Evolutionary conservation across 1,140 invertebrate genomes (phyloP).

Genomic region (Brachionus plicatilis): DNA sequence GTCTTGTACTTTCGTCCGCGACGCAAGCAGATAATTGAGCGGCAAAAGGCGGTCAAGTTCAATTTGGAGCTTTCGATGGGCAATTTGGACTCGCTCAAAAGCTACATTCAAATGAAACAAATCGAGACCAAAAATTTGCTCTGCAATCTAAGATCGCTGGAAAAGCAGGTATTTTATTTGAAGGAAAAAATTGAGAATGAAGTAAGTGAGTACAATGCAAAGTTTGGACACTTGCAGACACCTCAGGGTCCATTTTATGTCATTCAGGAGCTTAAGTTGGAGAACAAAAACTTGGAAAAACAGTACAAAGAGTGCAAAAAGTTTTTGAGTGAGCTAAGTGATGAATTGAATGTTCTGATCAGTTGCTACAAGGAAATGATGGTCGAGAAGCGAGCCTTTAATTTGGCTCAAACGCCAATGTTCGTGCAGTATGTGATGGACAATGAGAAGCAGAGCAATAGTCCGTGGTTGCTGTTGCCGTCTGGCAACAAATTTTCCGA

Average conservation of each 20-base stretch:
- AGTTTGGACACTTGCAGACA: background rate
- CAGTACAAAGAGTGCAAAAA: conserved; percentile 34
- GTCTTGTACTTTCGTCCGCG: conserved; percentile 91
- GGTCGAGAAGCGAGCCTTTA: conserved; percentile 12
- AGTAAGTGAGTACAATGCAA: conserved; percentile 1
- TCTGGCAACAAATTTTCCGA: conserved; percentile 66
- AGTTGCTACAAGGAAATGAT: conserved; percentile 34
- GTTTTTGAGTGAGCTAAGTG: conserved; percentile 4
- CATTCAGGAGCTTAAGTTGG: background rate
- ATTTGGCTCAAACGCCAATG: conserved; percentile 21
- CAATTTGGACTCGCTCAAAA: conserved; percentile 19
- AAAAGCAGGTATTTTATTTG: conserved; percentile 15
- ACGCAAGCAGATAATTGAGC: conserved; percentile 65
- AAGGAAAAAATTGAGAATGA: conserved; percentile 31
- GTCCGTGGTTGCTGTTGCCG: conserved; percentile 27
- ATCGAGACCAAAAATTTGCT: conserved; percentile 7
- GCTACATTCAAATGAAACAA: conserved; percentile 35
- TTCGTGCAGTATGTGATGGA: conserved; percentile 40
- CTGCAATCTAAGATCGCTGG: conserved; percentile 2
- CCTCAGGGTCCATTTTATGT: background rate
- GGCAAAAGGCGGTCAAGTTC: conserved; percentile 23
- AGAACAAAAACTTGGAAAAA: conserved; percentile 33
- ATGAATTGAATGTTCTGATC: conserved; percentile 23
- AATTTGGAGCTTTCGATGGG: conserved; percentile 30
- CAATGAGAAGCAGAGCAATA: conserved; percentile 41